These are phyloP conservation scores for Diploptera punctata DNA, from an alignment of 2,888 invertebrate genomes.

Conservation along the genomic window DNA sequence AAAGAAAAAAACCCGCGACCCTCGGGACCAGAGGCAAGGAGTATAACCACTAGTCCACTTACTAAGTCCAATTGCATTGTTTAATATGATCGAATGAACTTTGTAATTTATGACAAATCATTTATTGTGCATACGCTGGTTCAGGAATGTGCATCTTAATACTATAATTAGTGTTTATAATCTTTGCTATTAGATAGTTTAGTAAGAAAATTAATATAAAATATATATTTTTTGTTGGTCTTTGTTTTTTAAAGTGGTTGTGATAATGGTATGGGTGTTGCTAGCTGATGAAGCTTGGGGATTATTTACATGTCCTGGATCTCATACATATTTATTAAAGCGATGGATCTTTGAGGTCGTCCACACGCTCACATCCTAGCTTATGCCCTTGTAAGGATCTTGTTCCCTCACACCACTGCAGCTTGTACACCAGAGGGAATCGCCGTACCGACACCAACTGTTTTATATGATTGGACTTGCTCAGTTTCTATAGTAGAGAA, in stretches of 20 bases:
- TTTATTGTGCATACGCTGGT: not conserved
- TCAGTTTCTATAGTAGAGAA: too few species aligned
- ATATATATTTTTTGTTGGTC: not conserved
- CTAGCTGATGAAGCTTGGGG: not conserved
- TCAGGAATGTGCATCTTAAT: constrained; percentile 3
- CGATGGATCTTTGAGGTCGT: constrained; percentile 23
- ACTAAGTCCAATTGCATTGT: not conserved
- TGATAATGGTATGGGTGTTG: not conserved
- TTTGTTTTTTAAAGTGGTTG: constrained; percentile 5
- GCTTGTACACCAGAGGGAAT: not conserved
- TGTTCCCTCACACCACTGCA: not conserved
- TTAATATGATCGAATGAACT: constrained; percentile 15
- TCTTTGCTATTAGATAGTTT: not conserved
- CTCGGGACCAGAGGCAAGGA: too few species aligned
- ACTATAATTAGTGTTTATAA: not conserved
- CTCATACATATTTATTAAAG: constrained; percentile 19
- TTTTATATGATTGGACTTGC: too few species aligned
- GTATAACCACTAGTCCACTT: not conserved
- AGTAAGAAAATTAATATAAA: constrained; percentile 11
- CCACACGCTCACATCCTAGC: constrained; percentile 11
- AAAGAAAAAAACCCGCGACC: too few species aligned
- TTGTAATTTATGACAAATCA: constrained; percentile 16
- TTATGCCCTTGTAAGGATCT: constrained; percentile 26
- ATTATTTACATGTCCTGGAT: constrained; percentile 10
- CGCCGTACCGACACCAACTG: too few species aligned